These are phyloP conservation scores for Branchipolynoe longqiensis DNA, from an alignment of 2,888 invertebrate genomes.

Conservation along the genomic window DNA sequence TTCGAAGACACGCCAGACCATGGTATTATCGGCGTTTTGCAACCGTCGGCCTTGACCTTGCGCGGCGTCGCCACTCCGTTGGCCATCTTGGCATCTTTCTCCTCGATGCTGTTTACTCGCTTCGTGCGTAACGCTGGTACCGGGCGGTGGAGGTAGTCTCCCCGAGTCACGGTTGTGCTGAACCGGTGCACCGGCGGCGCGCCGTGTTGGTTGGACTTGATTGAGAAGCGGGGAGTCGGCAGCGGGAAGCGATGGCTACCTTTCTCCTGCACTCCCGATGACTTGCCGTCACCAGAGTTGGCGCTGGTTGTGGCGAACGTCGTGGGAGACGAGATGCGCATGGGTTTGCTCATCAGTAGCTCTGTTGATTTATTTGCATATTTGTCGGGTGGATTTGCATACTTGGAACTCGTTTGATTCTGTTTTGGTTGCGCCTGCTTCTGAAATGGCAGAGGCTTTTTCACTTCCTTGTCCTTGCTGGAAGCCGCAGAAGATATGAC, in stretches of 20 bases:
- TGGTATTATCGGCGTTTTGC: not conserved
- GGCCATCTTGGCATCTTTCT: not conserved
- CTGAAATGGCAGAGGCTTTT: conserved; percentile 10
- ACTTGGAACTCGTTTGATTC: not conserved
- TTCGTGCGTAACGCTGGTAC: not conserved
- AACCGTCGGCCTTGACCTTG: not conserved
- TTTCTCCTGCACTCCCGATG: not conserved
- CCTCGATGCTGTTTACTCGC: not conserved
- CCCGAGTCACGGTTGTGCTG: not conserved
- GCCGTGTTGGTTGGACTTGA: not conserved
- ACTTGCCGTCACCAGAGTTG: not conserved
- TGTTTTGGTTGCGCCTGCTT: not conserved
- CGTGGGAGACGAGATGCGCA: conserved; percentile 1
- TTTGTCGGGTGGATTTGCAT: no score
- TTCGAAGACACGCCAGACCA: conserved; percentile 12
- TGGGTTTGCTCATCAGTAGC: not conserved
- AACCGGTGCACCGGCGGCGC: not conserved
- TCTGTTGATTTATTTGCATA: not conserved
- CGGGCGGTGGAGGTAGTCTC: not conserved
- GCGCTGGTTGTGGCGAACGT: not conserved
- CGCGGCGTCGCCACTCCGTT: not conserved
- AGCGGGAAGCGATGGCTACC: not conserved
- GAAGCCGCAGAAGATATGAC: not conserved
- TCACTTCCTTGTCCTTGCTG: not conserved
- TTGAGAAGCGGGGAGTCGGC: conserved; percentile 1